Percentiles rank a stretch among this genome's conserved stretches.
phyloP scores from a whole-genome alignment of 2,113 vertebrate species.

The Guaruba guarouba region DNA sequence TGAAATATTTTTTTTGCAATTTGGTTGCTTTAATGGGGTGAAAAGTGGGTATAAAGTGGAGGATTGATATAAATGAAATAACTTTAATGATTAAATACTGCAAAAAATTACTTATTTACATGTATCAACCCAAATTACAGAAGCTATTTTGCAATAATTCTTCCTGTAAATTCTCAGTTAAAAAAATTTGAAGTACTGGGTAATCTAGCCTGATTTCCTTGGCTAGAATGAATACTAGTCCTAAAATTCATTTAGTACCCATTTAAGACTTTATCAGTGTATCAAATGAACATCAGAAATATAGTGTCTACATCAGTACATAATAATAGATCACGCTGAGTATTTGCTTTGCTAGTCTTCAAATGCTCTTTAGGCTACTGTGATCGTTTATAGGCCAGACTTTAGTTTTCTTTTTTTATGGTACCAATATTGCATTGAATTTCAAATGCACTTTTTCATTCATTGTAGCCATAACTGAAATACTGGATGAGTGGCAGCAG shows the following conservation, averaged over 20 bases:
- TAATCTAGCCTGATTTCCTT: not conserved
- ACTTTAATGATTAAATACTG: not conserved
- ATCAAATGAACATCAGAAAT: not conserved
- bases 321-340: not conserved
- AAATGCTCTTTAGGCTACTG: not conserved
- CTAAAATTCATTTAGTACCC: not conserved
- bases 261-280: not conserved
- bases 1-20: not conserved
- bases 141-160: not conserved
- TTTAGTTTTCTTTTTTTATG: not conserved
- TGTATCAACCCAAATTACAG: not conserved
- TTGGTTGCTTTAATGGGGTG: not conserved
- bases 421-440: not conserved
- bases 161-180: not conserved
- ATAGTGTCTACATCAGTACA: not conserved
- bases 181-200: not conserved
- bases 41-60: not conserved
- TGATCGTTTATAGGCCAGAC: not conserved
- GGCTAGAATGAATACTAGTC: not conserved
- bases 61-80: not conserved
- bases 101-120: not conserved
- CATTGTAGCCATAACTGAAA: conserved; percentile 58
- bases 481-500: not conserved
- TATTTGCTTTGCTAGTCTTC: not conserved
- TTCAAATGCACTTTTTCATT: conserved; percentile 18